These are phyloP conservation scores for Rhyacophila brunnea DNA, from an alignment of 1,140 invertebrate genomes.

Conservation along the genomic window DNA sequence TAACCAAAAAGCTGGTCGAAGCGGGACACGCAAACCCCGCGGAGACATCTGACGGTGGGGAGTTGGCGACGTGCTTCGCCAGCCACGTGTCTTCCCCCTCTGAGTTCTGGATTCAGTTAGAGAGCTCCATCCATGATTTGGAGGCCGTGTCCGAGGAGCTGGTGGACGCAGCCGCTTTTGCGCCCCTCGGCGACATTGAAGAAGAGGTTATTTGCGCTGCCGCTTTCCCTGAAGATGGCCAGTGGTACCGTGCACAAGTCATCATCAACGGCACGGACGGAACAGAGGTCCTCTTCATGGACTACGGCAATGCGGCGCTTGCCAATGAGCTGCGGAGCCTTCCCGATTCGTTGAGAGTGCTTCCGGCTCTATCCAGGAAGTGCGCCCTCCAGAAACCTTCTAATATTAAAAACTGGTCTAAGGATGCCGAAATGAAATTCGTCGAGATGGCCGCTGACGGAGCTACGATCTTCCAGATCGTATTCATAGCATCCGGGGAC, in stretches of 20 bases:
- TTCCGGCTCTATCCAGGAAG: slow-evolving; percentile 61
- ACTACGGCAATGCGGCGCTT: slow-evolving; percentile 70
- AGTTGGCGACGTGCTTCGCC: slow-evolving; percentile 58
- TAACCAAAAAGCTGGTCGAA: slow-evolving; percentile 59
- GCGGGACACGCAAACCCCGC: slow-evolving; percentile 53
- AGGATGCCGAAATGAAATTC: slow-evolving; percentile 63
- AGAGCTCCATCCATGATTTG: slow-evolving; percentile 59
- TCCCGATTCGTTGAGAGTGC: slow-evolving; percentile 61
- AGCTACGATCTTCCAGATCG: slow-evolving; percentile 62
- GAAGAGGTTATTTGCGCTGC: slow-evolving; percentile 66
- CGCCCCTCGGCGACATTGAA: slow-evolving; percentile 49
- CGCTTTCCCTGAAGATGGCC: slow-evolving; percentile 65
- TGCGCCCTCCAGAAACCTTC: slow-evolving; percentile 63
- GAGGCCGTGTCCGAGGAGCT: slow-evolving; percentile 63
- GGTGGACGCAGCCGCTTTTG: slow-evolving; percentile 54
- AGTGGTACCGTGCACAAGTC: slow-evolving; percentile 70
- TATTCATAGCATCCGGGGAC: slow-evolving; percentile 63
- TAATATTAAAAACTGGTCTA: slow-evolving; percentile 60
- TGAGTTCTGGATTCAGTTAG: slow-evolving; percentile 72
- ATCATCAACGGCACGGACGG: slow-evolving; percentile 59
- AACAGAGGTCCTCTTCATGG: slow-evolving; percentile 68
- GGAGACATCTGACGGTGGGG: slow-evolving; percentile 51
- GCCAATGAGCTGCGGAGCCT: slow-evolving; percentile 59
- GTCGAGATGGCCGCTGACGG: slow-evolving; percentile 62
- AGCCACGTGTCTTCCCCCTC: slow-evolving; percentile 65